These are phyloP conservation scores for Macrosoma leucophasiata DNA, from an alignment of 2,888 invertebrate species.

Conservation along the genomic window DNA sequence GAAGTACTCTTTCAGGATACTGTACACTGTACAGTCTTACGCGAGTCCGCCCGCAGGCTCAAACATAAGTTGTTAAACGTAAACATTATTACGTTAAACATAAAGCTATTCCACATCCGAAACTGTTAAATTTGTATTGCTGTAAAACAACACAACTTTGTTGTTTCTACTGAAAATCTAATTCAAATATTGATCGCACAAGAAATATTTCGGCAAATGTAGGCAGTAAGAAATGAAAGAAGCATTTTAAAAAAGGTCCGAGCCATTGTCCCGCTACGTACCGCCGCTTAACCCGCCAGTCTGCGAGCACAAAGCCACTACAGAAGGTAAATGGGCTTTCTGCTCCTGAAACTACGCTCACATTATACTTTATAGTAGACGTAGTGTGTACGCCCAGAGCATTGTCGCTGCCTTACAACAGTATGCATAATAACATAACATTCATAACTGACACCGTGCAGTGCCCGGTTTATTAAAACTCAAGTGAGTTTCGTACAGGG, in stretches of 20 bases:
- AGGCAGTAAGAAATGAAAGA: slow-evolving; percentile 42
- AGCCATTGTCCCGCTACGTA: slow-evolving; percentile 49
- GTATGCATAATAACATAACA: slow-evolving; percentile 55
- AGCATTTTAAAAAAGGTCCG: slow-evolving; percentile 55
- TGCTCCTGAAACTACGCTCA: slow-evolving; percentile 49
- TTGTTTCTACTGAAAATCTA: no score
- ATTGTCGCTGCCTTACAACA: slow-evolving; percentile 49
- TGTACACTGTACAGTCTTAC: no score
- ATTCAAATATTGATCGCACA: no score
- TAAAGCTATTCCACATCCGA: no score
- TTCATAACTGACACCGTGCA: slow-evolving; percentile 49
- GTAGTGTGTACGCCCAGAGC: slow-evolving; percentile 33
- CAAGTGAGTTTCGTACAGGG: slow-evolving; percentile 35
- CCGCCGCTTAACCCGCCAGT: slow-evolving; percentile 58
- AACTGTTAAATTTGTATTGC: no score
- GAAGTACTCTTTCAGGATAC: no score
- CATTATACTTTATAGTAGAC: slow-evolving; percentile 51
- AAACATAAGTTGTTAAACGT: no score
- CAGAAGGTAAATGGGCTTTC: slow-evolving; percentile 63
- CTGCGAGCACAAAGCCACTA: slow-evolving; percentile 60
- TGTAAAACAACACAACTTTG: no score
- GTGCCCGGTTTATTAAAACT: slow-evolving; percentile 50
- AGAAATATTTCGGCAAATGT: slow-evolving; percentile 28
- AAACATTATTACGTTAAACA: no score
- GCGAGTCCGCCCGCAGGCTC: no score